Conservation (phyloP, 2,113 vertebrate genomes). For the Dermatemys mawii region DNA sequence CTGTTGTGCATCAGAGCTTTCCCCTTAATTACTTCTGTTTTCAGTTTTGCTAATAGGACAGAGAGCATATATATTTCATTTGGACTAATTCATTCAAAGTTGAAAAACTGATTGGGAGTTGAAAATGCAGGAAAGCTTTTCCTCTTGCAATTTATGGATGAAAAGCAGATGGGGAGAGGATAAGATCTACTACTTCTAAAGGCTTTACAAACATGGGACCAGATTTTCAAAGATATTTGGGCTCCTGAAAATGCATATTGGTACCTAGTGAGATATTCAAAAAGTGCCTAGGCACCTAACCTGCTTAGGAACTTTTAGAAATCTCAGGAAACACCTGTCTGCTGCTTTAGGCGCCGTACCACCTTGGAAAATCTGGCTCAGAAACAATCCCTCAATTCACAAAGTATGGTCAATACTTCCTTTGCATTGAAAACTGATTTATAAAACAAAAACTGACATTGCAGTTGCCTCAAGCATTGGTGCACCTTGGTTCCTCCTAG, state of each 20-base stretch:
- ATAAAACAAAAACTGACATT: not conserved
- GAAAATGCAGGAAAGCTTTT: not conserved
- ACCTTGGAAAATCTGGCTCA: slow-evolving; percentile 21
- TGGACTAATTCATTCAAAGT: not conserved
- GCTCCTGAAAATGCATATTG: not conserved
- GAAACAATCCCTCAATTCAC: slow-evolving; percentile 25
- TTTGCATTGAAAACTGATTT: not conserved
- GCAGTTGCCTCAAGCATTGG: too few species aligned
- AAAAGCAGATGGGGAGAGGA: not conserved
- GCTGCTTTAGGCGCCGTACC: slow-evolving; percentile 4
- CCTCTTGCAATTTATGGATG: not conserved
- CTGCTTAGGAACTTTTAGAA: not conserved
- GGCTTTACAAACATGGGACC: accelerated
- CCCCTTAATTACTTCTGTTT: not conserved
- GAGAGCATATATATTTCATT: not conserved
- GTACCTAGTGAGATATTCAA: not conserved
- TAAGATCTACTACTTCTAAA: not conserved
- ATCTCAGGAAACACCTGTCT: slow-evolving; percentile 4
- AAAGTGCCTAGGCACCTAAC: not conserved
- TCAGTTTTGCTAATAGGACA: not conserved
- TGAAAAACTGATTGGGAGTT: not conserved
- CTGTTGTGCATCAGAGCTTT: not conserved
- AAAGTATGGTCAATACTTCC: not conserved
- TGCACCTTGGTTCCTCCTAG: too few species aligned
- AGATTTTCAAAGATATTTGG: slow-evolving; percentile 26